Conservation (phyloP, 2,888 invertebrate genomes). For the Anorthoa munda region DNA sequence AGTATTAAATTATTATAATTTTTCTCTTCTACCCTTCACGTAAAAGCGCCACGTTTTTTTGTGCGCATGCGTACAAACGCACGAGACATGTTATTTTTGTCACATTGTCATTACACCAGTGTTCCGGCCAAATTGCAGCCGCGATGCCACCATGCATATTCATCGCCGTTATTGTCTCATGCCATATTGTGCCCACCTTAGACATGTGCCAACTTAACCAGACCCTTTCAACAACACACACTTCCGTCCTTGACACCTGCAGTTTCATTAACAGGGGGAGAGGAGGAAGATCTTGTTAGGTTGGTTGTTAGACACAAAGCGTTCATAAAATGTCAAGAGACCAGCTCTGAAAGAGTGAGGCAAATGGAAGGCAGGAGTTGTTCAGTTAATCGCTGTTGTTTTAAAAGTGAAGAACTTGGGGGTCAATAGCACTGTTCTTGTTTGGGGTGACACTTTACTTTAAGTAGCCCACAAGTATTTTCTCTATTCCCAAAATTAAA, state of each 20-base stretch:
- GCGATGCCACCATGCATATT: conserved; percentile 89
- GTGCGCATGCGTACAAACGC: conserved; percentile 39
- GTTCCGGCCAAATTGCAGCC: conserved; percentile 87
- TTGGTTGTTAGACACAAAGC: conserved; percentile 77
- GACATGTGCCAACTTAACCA: conserved; percentile 68
- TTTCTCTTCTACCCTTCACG: neutral
- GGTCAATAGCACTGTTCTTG: conserved; percentile 35
- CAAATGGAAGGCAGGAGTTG: conserved; percentile 72
- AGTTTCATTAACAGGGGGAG: conserved; percentile 9
- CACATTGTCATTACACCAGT: conserved; percentile 88
- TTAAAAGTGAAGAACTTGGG: conserved; percentile 33
- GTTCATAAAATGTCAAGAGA: conserved; percentile 84
- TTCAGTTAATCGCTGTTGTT: conserved; percentile 68
- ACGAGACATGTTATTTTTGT: conserved; percentile 85
- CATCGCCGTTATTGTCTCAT: conserved; percentile 86
- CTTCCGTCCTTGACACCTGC: conserved; percentile 4
- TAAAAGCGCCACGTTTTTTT: conserved; percentile 26
- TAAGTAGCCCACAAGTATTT: neutral
- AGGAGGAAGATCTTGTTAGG: conserved; percentile 62
- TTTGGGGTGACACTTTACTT: neutral
- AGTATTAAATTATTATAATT: conserved; percentile 12
- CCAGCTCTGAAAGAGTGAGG: conserved; percentile 76
- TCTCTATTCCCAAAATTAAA: neutral
- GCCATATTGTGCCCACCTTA: conserved; percentile 81
- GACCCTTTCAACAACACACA: conserved; percentile 64